phyloP scores from a whole-genome alignment of 92 coral and sea anemone species.

The Hydrozoanthus gracilis region DNA sequence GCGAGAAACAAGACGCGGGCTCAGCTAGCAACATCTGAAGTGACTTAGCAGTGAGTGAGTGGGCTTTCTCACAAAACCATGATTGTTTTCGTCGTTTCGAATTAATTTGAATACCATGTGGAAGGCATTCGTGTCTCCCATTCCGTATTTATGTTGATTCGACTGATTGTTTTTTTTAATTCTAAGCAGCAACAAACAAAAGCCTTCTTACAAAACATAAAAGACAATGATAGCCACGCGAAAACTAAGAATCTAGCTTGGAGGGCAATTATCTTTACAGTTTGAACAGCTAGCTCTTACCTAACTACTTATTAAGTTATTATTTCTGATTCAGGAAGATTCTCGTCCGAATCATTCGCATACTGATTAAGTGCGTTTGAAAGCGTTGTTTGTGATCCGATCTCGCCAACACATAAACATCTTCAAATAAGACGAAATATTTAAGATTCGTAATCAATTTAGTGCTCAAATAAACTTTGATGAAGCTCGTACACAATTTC shows the following conservation, averaged over 20 bases:
- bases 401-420: too few relatives aligned
- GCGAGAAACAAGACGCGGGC: background rate
- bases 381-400: too few relatives aligned
- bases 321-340: background rate
- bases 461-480: constrained; percentile 1
- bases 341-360: too few relatives aligned
- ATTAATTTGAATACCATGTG: constrained; percentile 21
- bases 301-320: background rate
- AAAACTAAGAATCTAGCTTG: background rate
- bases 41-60: background rate
- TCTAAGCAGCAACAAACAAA: background rate
- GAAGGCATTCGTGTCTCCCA: constrained; percentile 25
- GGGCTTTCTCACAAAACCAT: constrained; percentile 4
- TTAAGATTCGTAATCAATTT: background rate
- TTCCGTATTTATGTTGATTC: background rate
- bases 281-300: too few relatives aligned
- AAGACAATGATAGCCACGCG: background rate
- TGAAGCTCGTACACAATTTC: constrained; percentile 39
- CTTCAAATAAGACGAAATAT: background rate
- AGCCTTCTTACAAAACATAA: background rate
- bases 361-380: too few relatives aligned
- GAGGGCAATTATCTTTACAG: background rate
- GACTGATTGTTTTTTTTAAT: constrained; percentile 28
- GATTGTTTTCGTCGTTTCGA: background rate
- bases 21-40: background rate